Conservation (phyloP, 2,797 vertebrate genomes). For the Aphelocoma californica region DNA sequence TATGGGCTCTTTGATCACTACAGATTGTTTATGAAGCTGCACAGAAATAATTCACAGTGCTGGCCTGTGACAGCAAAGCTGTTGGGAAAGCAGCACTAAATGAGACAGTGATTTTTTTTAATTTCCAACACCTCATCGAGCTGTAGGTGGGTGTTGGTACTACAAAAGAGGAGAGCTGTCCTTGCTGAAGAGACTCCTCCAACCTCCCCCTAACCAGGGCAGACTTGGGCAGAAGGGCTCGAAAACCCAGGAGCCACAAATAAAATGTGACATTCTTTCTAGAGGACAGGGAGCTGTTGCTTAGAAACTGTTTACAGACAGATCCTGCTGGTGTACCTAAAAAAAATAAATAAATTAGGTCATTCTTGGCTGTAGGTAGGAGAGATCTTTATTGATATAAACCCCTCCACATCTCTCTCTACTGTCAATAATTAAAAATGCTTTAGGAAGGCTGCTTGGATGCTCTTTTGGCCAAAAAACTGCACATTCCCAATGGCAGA, state of each 20-base stretch:
- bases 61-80: neutral
- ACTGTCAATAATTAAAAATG: neutral
- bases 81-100: neutral
- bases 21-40: constrained; percentile 3
- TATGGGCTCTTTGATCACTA: neutral
- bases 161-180: neutral
- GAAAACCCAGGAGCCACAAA: neutral
- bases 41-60: neutral
- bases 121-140: neutral
- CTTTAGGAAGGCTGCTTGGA: neutral
- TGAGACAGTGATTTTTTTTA: neutral
- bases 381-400: neutral
- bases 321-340: neutral
- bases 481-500: neutral
- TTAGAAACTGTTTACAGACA: constrained; percentile 62
- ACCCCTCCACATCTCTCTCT: neutral
- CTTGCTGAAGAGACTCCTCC: neutral
- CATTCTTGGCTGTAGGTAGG: constrained; percentile 31
- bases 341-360: constrained; percentile 15
- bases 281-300: constrained; percentile 51
- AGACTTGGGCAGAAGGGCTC: neutral
- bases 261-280: neutral
- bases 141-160: neutral
- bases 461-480: neutral
- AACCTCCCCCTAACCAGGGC: neutral